Base-by-base conservation (phyloP, 2,797 vertebrate genomes). In the Helostoma temminkii region DNA sequence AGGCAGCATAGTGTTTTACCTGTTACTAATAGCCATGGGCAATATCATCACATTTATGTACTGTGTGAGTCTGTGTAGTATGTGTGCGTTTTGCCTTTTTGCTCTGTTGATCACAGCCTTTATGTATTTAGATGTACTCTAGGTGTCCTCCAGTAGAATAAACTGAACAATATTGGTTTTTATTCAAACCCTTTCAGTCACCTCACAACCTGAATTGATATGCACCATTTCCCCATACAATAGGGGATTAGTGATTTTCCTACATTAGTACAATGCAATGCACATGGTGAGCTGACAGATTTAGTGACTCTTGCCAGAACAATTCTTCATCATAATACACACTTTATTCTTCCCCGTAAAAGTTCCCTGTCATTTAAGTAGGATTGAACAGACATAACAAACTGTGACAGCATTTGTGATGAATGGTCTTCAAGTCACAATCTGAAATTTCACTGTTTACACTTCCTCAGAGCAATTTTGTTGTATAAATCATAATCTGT, bases 401-500 rank as follows among this genome's bases (percentile, higher is more conserved):
- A 82, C 68, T 80, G 56, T 86, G 85, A 85, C 85, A 81, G 82
- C 42, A 12, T 55, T 45, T 7, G 80, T 89, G 86, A 91, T 90
- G 69, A 89, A 91, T 88, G 68, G 71, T 80, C 32, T 60, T 70
- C 3, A 8, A 75, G 72, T 81, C 56, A n/a, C 81, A 74, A 83
- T 82, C 69, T 82, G 76, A 87, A 81, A 84, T 76, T 64, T 82
- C 74, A 74, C 56, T 86, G 86, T 89, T 90, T 91, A 89, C 76
- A 69, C 73, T 86, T 83, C 69, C 71, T 74, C 59, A 72, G 75
- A 80, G 76, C 78, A 70, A 79, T 83, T 78, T 75, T 65, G 19
- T 52, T 71, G 53, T 65, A 86, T 89, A 88, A 87, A 92, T 90
- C 87, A 88, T 86, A 82, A 84, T 74, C 55, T 80, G 83, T 82